Conservation (phyloP, 2,113 vertebrate genomes). For the Anolis carolinensis region DNA sequence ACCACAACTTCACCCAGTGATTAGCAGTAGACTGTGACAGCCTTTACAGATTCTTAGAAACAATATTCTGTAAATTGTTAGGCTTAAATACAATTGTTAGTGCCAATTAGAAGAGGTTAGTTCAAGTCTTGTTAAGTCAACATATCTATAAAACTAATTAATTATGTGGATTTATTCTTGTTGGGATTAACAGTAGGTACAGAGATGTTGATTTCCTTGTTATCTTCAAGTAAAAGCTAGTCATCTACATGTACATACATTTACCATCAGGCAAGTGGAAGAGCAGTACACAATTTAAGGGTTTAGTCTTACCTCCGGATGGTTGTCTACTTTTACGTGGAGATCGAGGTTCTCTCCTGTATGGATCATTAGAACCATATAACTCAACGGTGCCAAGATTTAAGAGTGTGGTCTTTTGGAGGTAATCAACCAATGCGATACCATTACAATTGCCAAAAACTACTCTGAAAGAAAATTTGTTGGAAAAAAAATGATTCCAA, state of each 20-base stretch:
- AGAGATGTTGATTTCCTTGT: neutral
- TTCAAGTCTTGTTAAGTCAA: no score
- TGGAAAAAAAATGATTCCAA: slow-evolving; percentile 19
- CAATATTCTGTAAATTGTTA: neutral
- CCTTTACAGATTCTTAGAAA: neutral
- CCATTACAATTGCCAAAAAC: slow-evolving; percentile 98
- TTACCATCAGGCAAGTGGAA: neutral
- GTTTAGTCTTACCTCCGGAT: slow-evolving; percentile 88
- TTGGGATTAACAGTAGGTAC: no score
- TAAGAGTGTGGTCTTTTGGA: slow-evolving; percentile 94
- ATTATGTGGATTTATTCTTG: no score
- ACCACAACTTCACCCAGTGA: neutral
- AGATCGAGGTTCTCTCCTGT: slow-evolving; percentile 94
- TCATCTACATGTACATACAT: neutral
- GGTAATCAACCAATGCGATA: slow-evolving; percentile 95
- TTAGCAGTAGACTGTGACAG: neutral
- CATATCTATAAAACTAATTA: no score
- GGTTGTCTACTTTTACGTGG: slow-evolving; percentile 94
- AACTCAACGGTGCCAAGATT: slow-evolving; percentile 92
- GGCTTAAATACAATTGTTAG: no score
- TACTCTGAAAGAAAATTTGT: slow-evolving; percentile 78
- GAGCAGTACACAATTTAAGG: neutral
- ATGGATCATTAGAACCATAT: slow-evolving; percentile 94
- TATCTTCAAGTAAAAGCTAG: neutral
- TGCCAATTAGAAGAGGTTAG: no score